Evolutionary conservation across 2,888 invertebrate genomes (phyloP).

Genomic region (Zygaena filipendulae): DNA sequence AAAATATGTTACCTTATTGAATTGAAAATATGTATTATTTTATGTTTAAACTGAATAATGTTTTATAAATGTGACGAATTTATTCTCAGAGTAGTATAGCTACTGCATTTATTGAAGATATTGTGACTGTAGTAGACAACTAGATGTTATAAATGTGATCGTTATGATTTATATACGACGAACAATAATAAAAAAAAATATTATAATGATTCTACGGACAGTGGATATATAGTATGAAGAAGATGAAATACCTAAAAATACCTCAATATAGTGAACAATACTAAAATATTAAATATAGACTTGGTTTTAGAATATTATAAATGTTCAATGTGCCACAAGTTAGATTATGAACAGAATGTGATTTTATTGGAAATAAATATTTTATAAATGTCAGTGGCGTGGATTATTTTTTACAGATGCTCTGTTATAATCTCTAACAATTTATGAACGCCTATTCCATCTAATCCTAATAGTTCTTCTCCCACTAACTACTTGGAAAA

Average conservation of each 20-base stretch:
- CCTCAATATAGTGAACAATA: slow-evolving; percentile 31
- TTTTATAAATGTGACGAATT: slow-evolving; percentile 28
- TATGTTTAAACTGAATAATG: slow-evolving; percentile 16
- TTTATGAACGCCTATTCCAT: too few species aligned
- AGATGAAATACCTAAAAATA: too few species aligned
- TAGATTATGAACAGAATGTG: slow-evolving; percentile 51
- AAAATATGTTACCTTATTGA: too few species aligned
- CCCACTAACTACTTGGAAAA: too few species aligned
- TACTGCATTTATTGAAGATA: slow-evolving; percentile 12
- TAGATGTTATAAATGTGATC: slow-evolving; percentile 22
- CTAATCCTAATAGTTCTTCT: too few species aligned
- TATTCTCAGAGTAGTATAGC: slow-evolving; percentile 37
- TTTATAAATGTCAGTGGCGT: slow-evolving; percentile 64
- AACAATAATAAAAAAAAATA: slow-evolving; percentile 26
- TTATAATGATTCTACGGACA: too few species aligned
- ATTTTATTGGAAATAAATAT: slow-evolving; percentile 63
- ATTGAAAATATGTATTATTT: slow-evolving; percentile 2
- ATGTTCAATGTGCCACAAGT: slow-evolving; percentile 60
- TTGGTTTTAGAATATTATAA: too few species aligned
- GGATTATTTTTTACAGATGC: too few species aligned
- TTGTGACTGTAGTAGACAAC: slow-evolving; percentile 13
- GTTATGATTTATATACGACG: too few species aligned
- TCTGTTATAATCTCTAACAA: too few species aligned
- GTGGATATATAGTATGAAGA: too few species aligned
- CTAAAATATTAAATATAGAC: too few species aligned